Conservation (phyloP, 2,888 invertebrate genomes). For the Aleiodes leptofemur region DNA sequence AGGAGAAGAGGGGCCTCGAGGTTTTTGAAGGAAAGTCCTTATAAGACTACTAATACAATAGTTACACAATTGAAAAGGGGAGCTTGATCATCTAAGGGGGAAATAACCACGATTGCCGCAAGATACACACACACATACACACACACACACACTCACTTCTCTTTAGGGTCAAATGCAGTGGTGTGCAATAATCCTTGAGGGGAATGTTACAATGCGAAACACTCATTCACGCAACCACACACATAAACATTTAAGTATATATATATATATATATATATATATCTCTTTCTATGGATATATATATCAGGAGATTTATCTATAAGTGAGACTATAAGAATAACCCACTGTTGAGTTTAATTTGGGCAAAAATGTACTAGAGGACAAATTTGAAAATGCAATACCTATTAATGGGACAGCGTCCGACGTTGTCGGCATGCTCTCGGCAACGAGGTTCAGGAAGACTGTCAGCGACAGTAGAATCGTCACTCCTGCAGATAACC, state of each 20-base stretch:
- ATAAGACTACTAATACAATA: slow-evolving; percentile 8
- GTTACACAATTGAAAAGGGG: slow-evolving; percentile 20
- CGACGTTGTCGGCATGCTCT: slow-evolving; percentile 94
- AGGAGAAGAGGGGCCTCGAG: background rate
- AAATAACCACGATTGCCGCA: background rate
- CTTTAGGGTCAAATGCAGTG: slow-evolving; percentile 3
- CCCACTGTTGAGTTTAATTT: slow-evolving; percentile 24
- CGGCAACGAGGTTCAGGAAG: slow-evolving; percentile 97
- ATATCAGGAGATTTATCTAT: slow-evolving; percentile 27
- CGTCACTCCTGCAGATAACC: slow-evolving; percentile 90
- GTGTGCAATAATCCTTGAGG: slow-evolving; percentile 19
- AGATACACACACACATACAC: slow-evolving; percentile 8
- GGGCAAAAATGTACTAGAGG: slow-evolving; percentile 22
- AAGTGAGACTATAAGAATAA: slow-evolving; percentile 48
- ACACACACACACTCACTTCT: slow-evolving; percentile 7
- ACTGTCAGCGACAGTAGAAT: slow-evolving; percentile 98
- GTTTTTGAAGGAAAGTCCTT: background rate
- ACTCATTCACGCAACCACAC: slow-evolving; percentile 15
- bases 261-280: slow-evolving; percentile 35
- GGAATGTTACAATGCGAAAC: slow-evolving; percentile 9
- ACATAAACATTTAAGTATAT: slow-evolving; percentile 43
- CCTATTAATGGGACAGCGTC: slow-evolving; percentile 90
- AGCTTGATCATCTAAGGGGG: slow-evolving; percentile 12
- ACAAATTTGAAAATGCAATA: slow-evolving; percentile 65
- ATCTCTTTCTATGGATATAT: slow-evolving; percentile 33